These are phyloP conservation scores for Pseudomyrmex sp. DNA, from an alignment of 1,140 invertebrate species.

Conservation along the genomic window DNA sequence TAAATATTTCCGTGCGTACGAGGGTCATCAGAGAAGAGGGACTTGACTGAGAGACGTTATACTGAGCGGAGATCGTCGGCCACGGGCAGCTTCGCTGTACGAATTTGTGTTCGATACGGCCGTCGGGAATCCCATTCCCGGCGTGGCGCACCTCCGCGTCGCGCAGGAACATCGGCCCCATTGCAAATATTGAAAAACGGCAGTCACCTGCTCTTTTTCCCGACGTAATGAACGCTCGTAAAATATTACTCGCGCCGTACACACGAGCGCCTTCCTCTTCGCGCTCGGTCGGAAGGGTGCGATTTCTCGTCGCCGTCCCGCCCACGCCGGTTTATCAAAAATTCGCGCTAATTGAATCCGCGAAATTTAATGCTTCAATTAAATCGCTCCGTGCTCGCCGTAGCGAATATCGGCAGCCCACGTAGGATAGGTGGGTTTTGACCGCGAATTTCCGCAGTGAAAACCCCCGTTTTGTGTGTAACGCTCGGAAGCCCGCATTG, in stretches of 20 bases:
- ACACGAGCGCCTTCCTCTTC: not conserved
- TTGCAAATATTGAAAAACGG: slow-evolving; percentile 61
- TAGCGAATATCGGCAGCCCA: not conserved
- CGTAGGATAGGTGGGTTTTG: not conserved
- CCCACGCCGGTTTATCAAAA: slow-evolving; percentile 13
- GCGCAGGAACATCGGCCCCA: not conserved
- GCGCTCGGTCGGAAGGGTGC: not conserved
- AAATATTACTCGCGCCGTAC: slow-evolving; percentile 42
- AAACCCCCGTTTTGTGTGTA: slow-evolving; percentile 3
- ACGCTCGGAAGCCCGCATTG: slow-evolving; percentile 34
- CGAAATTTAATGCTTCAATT: slow-evolving; percentile 9
- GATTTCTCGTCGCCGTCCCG: not conserved
- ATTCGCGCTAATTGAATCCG: not conserved
- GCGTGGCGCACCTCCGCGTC: not conserved
- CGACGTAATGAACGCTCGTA: slow-evolving; percentile 49
- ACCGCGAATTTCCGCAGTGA: slow-evolving; percentile 8
- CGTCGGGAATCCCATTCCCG: slow-evolving; percentile 37
- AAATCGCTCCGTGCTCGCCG: slow-evolving; percentile 7
- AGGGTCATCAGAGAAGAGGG: not conserved
- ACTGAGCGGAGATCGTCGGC: slow-evolving; percentile 4
- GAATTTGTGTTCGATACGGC: slow-evolving; percentile 24
- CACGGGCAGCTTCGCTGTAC: no score
- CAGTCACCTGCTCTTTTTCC: slow-evolving; percentile 39
- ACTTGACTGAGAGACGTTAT: not conserved
- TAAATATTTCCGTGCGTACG: slow-evolving; percentile 32